Base-by-base conservation (phyloP, 1,140 invertebrate species). In the Mylabris phalerata region DNA sequence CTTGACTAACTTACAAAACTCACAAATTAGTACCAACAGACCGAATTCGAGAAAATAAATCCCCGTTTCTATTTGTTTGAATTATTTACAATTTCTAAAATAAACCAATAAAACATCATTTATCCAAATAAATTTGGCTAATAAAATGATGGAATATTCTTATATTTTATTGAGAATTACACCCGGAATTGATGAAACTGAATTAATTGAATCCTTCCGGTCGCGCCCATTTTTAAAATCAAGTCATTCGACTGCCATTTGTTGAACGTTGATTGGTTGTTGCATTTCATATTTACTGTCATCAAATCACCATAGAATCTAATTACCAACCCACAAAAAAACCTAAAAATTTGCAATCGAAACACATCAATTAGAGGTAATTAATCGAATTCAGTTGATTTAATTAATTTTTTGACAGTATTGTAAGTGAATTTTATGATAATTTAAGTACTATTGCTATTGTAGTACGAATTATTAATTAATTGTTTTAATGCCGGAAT, bases 221-320 rank as follows among this genome's bases (percentile, higher is more conserved):
- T 32, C 32, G 32, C 51, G 51, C 51, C 42, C 1, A 45, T 32
- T 54, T 54, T 54, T n/a, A n/a, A 54, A 54, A 13, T 27, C 2
- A 11, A 3, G 10, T 5, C 24, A 54, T 11, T 54, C 39, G 4
- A 4, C 32, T 54, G 51, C 51, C 51, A 54, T 54, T 45, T 54
- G 51, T 54, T 54, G 32, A 4, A 54, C 26, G 42, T 45, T 46
- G 51, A 54, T 54, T 54, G 51, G 51, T 46, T 45, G 51, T 38
- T 38, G 38, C 24, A 38, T 54, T 45, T 46, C 41, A 32, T 54
- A 42, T 54, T 54, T 54, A 52, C 45, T 54, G 27, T 54, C 39
- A 44, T 27, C 51, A 45, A 24, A 46, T 32, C 25, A 41, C 38
- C 25, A 27, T 11, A 9, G 44, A 54, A 32, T 42, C 46, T 32